Evolutionary conservation across 2,888 invertebrate genomes (phyloP).

Genomic region (Pyralis farinalis): DNA sequence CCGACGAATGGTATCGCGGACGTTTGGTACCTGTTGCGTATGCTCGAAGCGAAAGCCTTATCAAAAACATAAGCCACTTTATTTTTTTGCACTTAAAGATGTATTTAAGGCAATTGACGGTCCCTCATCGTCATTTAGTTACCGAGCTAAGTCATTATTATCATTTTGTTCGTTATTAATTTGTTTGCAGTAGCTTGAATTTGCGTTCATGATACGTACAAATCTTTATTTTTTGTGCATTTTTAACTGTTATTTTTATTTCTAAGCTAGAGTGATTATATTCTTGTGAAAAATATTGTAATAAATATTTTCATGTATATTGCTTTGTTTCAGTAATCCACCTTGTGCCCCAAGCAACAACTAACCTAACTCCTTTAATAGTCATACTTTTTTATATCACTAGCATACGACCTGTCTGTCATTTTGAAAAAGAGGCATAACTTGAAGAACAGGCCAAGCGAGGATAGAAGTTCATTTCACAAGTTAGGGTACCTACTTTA

Average conservation of each 20-base stretch:
- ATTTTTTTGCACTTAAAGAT: constrained; percentile 5
- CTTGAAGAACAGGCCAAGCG: no score
- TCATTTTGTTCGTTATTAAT: constrained; percentile 27
- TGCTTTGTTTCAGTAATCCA: background rate
- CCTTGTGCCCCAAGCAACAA: no score
- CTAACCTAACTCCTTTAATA: no score
- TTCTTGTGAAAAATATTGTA: constrained; percentile 22
- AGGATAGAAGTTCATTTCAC: no score
- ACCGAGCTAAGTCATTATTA: constrained; percentile 32
- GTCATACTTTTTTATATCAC: no score
- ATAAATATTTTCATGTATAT: constrained; percentile 32
- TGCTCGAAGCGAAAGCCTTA: no score
- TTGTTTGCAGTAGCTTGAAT: constrained; percentile 23
- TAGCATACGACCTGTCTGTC: no score
- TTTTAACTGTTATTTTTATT: constrained; percentile 14
- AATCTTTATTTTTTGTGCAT: constrained; percentile 20
- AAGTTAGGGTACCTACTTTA: no score
- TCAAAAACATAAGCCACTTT: background rate
- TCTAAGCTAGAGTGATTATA: constrained; percentile 19
- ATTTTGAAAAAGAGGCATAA: no score
- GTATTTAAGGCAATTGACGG: constrained; percentile 8
- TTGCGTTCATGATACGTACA: constrained; percentile 24
- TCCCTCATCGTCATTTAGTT: constrained; percentile 40
- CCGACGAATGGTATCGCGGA: no score
- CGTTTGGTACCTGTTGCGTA: no score